Conservation (phyloP, 2,113 vertebrate species). For the western clawed frog (Xenopus tropicalis) region UCB_Xtro_10.0 CM004452.2:17597501-17598000, state of each 20-base stretch:
- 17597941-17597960: too few relatives aligned
- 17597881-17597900: too few relatives aligned
- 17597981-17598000: constrained; percentile 75
- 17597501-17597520: background rate
- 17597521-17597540: constrained; percentile 22
- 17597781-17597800: too few relatives aligned
- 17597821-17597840: too few relatives aligned
- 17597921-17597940: too few relatives aligned
- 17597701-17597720: constrained; percentile 15
- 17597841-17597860: too few relatives aligned
- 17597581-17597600: background rate
- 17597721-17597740: too few relatives aligned
- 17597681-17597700: constrained; percentile 30
- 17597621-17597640: constrained; percentile 14
- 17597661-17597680: background rate
- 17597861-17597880: too few relatives aligned
- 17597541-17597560: constrained; percentile 13
- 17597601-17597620: constrained; percentile 14
- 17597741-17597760: too few relatives aligned
- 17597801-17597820: too few relatives aligned
- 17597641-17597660: constrained; percentile 22
- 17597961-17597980: background rate
- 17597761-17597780: too few relatives aligned
- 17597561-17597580: constrained; percentile 22
- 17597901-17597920: too few relatives aligned